phyloP scores from a whole-genome alignment of 2,888 invertebrate species.

The Latrodectus elegans region DNA sequence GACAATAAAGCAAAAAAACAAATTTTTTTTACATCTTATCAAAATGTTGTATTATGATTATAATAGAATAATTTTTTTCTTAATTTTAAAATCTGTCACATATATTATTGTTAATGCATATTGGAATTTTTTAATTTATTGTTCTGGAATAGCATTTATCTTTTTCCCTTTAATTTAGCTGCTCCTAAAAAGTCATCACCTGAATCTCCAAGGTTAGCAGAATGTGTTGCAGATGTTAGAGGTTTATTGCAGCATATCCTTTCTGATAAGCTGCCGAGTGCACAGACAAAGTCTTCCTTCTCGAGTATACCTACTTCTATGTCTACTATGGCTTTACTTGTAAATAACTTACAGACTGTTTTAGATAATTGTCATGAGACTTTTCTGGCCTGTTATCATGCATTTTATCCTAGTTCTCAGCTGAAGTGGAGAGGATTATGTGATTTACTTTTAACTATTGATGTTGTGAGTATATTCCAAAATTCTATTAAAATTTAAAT shows the following conservation, averaged over 20 bases:
- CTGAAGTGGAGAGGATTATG: conserved; percentile 95
- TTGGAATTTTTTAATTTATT: too few relatives aligned
- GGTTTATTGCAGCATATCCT: conserved; percentile 87
- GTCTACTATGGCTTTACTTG: conserved; percentile 62
- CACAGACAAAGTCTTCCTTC: conserved; percentile 72
- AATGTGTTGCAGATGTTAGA: conserved; percentile 89
- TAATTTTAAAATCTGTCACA: too few relatives aligned
- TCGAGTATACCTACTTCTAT: conserved; percentile 44
- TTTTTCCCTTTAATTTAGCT: conserved; percentile 39
- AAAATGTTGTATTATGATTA: too few relatives aligned
- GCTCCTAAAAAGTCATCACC: conserved; percentile 73
- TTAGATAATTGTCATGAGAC: conserved; percentile 92
- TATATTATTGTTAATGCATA: too few relatives aligned
- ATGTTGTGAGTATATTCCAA: conserved; percentile 48
- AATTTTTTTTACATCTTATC: too few relatives aligned
- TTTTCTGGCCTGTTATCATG: conserved; percentile 93
- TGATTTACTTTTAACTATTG: conserved; percentile 79
- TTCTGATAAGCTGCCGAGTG: conserved; percentile 80
- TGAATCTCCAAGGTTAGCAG: conserved; percentile 87
- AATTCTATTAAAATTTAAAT: too few relatives aligned
- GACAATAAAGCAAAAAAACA: too few relatives aligned
- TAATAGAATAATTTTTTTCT: too few relatives aligned
- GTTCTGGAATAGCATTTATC: neutral
- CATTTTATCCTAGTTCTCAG: conserved; percentile 94
- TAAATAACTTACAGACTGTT: conserved; percentile 75